Conservation (phyloP, 2,113 vertebrate species). For the Psilopsiagon aymara region DNA sequence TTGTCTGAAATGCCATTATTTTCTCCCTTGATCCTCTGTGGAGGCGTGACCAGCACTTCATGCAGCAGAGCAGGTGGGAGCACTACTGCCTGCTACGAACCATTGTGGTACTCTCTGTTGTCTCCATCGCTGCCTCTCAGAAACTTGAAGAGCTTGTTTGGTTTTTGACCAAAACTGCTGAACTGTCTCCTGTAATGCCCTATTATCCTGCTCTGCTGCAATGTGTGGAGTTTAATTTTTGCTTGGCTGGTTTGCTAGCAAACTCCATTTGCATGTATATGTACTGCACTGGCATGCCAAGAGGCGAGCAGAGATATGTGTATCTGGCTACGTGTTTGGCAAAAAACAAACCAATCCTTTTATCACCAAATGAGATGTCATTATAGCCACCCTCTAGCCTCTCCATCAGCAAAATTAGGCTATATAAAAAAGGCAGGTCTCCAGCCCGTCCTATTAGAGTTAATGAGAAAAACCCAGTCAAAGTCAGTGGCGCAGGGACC, state of each 20-base stretch:
- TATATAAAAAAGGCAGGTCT: background rate
- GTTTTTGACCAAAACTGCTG: background rate
- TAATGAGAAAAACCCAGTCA: background rate
- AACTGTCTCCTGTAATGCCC: background rate
- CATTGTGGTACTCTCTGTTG: background rate
- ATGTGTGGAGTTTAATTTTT: background rate
- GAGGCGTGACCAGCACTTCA: background rate
- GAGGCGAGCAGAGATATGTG: background rate
- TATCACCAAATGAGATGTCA: background rate
- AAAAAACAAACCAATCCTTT: background rate
- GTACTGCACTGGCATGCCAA: background rate
- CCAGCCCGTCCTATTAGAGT: background rate
- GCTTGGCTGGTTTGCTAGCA: background rate
- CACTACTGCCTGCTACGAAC: background rate
- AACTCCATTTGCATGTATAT: background rate
- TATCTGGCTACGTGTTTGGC: background rate
- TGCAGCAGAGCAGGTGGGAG: background rate
- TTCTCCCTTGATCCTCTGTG: background rate
- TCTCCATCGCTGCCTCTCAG: background rate
- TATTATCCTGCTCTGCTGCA: background rate
- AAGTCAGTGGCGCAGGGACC: background rate
- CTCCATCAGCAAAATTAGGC: background rate
- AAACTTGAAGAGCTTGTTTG: conserved; percentile 6
- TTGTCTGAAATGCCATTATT: background rate
- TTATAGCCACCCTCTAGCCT: background rate